phyloP scores from a whole-genome alignment of 2,113 vertebrate species.

The Chiloscyllium plagiosum region DNA sequence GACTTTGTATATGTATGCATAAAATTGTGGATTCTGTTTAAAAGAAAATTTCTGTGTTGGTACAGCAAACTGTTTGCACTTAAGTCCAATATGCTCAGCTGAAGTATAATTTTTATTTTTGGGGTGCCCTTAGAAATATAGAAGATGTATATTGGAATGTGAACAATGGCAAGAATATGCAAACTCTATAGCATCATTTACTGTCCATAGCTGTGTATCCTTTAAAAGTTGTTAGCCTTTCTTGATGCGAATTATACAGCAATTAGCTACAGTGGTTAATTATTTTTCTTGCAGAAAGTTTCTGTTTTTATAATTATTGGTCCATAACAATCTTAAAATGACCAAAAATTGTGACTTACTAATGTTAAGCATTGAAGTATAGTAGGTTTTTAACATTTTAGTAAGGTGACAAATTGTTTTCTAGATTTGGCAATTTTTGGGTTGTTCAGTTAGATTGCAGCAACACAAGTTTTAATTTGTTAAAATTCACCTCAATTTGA shows the following conservation, averaged over 20 bases:
- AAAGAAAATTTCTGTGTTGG: neutral
- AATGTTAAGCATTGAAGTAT: neutral
- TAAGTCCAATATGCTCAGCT: neutral
- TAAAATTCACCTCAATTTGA: neutral
- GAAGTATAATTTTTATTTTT: neutral
- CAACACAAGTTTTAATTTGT: neutral
- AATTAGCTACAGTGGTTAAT: neutral
- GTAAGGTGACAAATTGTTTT: conserved; percentile 3
- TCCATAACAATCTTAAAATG: neutral
- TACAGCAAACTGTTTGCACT: neutral
- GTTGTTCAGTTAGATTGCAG: neutral
- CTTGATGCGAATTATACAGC: neutral
- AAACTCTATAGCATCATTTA: neutral
- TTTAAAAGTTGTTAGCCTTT: neutral
- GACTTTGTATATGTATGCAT: neutral
- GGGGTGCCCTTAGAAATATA: neutral
- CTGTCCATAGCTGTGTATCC: neutral
- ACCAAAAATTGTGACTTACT: neutral
- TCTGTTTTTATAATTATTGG: neutral
- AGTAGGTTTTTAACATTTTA: neutral
- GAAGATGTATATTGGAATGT: neutral
- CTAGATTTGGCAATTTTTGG: neutral
- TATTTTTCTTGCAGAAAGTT: neutral
- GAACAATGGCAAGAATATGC: neutral
- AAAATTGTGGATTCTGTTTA: neutral